Conservation (phyloP, 2,888 invertebrate genomes). For the Xiphydria camelus region DNA sequence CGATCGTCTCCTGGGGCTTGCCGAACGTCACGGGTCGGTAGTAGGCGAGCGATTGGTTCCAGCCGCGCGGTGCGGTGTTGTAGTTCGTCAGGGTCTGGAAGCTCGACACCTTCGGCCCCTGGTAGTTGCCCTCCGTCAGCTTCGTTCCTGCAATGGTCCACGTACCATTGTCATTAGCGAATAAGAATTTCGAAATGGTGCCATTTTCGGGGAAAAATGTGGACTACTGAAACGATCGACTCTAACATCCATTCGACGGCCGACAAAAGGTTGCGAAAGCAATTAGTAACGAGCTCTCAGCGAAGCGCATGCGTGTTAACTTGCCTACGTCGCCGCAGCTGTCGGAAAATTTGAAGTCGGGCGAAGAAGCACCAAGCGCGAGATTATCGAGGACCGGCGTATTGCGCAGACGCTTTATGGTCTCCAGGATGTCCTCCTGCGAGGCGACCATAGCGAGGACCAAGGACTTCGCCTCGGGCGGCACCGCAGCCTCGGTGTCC, state of each 20-base stretch:
- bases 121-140: conserved; percentile 41
- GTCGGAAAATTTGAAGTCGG: conserved; percentile 38
- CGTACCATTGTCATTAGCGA: too few relatives aligned
- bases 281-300: background rate
- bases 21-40: conserved; percentile 77
- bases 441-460: conserved; percentile 43
- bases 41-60: conserved; percentile 71
- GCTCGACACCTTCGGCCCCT: conserved; percentile 50
- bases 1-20: conserved; percentile 56
- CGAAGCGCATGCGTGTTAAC: conserved; percentile 41
- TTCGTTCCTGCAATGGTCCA: conserved; percentile 40
- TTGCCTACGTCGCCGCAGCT: conserved; percentile 47
- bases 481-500: conserved; percentile 29
- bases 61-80: conserved; percentile 83
- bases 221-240: background rate
- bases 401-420: conserved; percentile 43
- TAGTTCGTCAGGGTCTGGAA: conserved; percentile 66
- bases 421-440: conserved; percentile 43
- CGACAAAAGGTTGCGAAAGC: background rate
- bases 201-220: too few relatives aligned
- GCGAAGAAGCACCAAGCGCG: conserved; percentile 38
- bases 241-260: background rate
- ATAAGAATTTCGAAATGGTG: too few relatives aligned
- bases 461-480: conserved; percentile 32
- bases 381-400: conserved; percentile 50